Conservation (phyloP, 2,113 vertebrate genomes). For the Bos indicus region DNA sequence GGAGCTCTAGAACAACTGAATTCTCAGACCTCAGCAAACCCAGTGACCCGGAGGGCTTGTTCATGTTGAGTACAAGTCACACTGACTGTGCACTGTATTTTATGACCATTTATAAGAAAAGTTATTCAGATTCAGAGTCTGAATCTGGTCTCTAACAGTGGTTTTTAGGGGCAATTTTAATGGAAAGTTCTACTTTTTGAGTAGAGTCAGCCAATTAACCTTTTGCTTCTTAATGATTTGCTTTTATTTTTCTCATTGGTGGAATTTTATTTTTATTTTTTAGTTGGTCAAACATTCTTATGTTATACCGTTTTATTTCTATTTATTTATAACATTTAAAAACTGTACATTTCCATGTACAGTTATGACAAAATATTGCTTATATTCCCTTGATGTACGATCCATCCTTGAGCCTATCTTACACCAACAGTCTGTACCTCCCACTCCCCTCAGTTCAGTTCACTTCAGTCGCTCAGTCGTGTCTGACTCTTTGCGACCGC, state of each 20-base stretch:
- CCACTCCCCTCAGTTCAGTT: no score
- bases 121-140: not conserved
- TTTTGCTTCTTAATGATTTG: not conserved
- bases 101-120: not conserved
- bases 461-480: no score
- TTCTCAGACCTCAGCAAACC: not conserved
- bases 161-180: not conserved
- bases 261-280: not conserved
- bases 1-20: not conserved
- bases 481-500: no score
- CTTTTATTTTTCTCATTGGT: not conserved
- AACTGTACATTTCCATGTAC: not conserved
- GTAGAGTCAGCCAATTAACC: not conserved
- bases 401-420: not conserved
- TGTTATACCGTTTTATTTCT: not conserved
- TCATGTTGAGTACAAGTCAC: not conserved
- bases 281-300: not conserved
- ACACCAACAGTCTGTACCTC: not conserved
- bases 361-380: not conserved
- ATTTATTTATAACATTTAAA: not conserved
- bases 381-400: fast-evolving
- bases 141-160: not conserved
- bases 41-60: not conserved
- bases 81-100: not conserved
- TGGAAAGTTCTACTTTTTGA: not conserved